These are phyloP conservation scores for Rotaria magnacalcarata DNA, from an alignment of 2,888 invertebrate species.

Conservation along the genomic window DNA sequence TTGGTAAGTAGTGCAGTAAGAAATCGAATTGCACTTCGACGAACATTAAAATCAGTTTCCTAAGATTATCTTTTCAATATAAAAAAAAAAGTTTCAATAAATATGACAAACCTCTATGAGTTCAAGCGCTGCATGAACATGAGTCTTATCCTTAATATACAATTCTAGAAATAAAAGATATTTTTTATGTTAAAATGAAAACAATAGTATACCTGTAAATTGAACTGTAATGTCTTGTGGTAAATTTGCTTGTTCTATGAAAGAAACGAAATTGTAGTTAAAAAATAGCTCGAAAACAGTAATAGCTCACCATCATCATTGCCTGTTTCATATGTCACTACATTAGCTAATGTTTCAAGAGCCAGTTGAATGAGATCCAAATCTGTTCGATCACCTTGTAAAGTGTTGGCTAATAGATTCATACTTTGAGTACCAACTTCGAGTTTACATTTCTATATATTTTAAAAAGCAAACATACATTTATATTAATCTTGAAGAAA, in stretches of 20 bases:
- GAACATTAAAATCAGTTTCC: slow-evolving; percentile 87
- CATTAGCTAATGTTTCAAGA: slow-evolving; percentile 82
- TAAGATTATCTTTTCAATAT: slow-evolving; percentile 55
- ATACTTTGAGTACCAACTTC: slow-evolving; percentile 69
- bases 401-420: background rate
- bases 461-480: slow-evolving; percentile 63
- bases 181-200: no score
- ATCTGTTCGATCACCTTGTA: slow-evolving; percentile 65
- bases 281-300: no score
- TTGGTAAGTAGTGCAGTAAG: slow-evolving; percentile 79
- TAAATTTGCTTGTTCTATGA: slow-evolving; percentile 44
- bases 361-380: slow-evolving; percentile 85
- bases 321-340: slow-evolving; percentile 65
- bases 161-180: slow-evolving; percentile 66
- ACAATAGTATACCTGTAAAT: slow-evolving; percentile 66
- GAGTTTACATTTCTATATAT: slow-evolving; percentile 82
- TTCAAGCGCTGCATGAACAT: slow-evolving; percentile 74
- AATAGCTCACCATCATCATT: slow-evolving; percentile 46
- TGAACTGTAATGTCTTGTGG: slow-evolving; percentile 59
- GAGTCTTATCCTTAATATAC: slow-evolving; percentile 82
- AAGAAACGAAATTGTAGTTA: background rate
- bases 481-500: slow-evolving; percentile 34
- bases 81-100: no score
- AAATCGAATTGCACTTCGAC: slow-evolving; percentile 81
- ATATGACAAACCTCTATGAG: slow-evolving; percentile 65